Evolutionary conservation across 2,888 invertebrate genomes (phyloP).

Genomic region (Byasa hedistus): DNA sequence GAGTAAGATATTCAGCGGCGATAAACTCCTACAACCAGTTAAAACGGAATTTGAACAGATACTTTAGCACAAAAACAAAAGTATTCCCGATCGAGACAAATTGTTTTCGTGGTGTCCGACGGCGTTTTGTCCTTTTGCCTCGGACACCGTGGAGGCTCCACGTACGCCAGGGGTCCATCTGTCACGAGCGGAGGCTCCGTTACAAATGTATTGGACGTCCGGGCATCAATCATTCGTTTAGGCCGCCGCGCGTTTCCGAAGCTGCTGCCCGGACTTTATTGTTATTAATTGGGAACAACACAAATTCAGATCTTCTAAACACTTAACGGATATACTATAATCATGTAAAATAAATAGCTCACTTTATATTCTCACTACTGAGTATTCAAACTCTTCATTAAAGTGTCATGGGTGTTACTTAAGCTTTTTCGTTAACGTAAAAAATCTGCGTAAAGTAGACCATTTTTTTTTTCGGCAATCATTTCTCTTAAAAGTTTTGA

Average conservation of each 20-base stretch:
- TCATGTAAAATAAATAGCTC: no score
- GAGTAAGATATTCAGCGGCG: no score
- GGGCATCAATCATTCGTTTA: slow-evolving; percentile 30
- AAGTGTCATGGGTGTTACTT: no score
- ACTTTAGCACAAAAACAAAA: not conserved
- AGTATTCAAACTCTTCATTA: no score
- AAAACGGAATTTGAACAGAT: not conserved
- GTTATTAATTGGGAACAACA: slow-evolving; percentile 29
- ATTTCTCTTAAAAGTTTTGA: no score
- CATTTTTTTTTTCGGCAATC: no score
- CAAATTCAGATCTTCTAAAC: slow-evolving; percentile 16
- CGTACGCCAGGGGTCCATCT: slow-evolving; percentile 21
- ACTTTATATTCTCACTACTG: no score
- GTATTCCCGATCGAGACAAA: slow-evolving; percentile 5
- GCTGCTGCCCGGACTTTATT: slow-evolving; percentile 27
- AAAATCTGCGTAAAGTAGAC: no score
- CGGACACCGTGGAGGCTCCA: slow-evolving; percentile 18
- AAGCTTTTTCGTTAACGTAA: no score
- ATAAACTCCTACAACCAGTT: no score
- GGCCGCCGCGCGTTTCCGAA: slow-evolving; percentile 27
- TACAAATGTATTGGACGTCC: slow-evolving; percentile 31
- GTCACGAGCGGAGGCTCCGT: slow-evolving; percentile 29
- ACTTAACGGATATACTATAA: slow-evolving; percentile 7
- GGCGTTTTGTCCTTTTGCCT: slow-evolving; percentile 18
- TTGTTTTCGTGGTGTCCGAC: slow-evolving; percentile 24